Base-by-base conservation (phyloP, 2,888 invertebrate species). In the Chalcosyrphus nemorum region DNA sequence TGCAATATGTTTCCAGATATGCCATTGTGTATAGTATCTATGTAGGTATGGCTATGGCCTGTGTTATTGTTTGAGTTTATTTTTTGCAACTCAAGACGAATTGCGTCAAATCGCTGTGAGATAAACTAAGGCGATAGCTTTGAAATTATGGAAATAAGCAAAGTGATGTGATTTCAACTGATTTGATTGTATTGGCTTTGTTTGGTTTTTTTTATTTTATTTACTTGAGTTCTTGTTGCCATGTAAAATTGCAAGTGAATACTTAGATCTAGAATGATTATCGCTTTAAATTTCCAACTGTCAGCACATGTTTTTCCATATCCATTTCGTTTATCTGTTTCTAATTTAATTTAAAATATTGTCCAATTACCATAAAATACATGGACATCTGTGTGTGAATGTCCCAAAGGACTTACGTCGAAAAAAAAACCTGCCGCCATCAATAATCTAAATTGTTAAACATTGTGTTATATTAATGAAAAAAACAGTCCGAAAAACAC, bases 1-100 rank as follows among this genome's bases (percentile, higher is more conserved):
- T 84, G 84, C 78, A 80, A 84, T 84, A 84, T 65, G 74, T 59
- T 84, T 70, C 35, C 38, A 84, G 72, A 66, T 74, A 66, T 32
- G 71, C 45, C 61, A 71, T 59, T 68, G 63, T 76, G 71, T 65
- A 61, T 9, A 29, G 52, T 24, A 29, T 59, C 61, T 9, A 5
- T n/a, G 29, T 29, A 29, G 29, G 29, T 29, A 29, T 32, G 38
- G 59, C n/a, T 65, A 66, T 13, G 74, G 45, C 54, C 66, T 72
- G 6, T 68, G 63, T 52, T 74, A 63, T 61, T 68, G 78, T 78
- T 74, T 59, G 56, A 65, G 72, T 57, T 71, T 32, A 29, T 81
- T 81, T 81, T 84, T 84, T 78, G 82, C 82, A 84, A 84, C 56
- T 68, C 78, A 78, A 77, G 72, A 63, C 63, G 72, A 74, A 84